phyloP scores from a whole-genome alignment of 1,140 invertebrate genomes.

The Lutraria rhynchaena region DNA sequence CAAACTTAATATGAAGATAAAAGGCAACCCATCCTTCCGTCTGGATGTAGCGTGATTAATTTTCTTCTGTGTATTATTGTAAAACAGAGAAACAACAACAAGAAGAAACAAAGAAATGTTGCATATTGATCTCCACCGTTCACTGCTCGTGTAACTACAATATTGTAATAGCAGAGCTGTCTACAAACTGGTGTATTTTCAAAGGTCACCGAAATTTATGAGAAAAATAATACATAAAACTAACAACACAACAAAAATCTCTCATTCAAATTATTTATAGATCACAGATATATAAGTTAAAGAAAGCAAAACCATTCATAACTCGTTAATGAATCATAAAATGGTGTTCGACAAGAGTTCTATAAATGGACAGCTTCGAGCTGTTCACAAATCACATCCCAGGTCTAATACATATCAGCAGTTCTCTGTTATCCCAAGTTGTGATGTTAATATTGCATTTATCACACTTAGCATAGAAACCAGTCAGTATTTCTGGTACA shows the following conservation, averaged over 20 bases:
- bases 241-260: neutral
- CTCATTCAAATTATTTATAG: slow-evolving; percentile 28
- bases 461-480: slow-evolving; percentile 40
- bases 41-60: no score
- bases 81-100: no score
- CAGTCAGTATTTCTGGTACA: slow-evolving; percentile 36
- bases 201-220: no score
- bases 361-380: slow-evolving; percentile 4
- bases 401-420: slow-evolving; percentile 20
- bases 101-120: no score
- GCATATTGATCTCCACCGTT: no score
- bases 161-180: no score
- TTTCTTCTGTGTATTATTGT: no score
- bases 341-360: neutral
- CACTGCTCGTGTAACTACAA: no score
- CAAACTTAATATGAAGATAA: no score
- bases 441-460: slow-evolving; percentile 45
- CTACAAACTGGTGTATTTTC: no score
- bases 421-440: slow-evolving; percentile 18
- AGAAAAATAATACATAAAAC: no score
- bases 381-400: slow-evolving; percentile 27
- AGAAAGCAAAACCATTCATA: neutral
- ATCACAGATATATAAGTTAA: slow-evolving; percentile 34
- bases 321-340: neutral
- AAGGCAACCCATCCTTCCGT: no score